phyloP scores from a whole-genome alignment of 1,140 invertebrate species.

The Tetragonula clypearis region DNA sequence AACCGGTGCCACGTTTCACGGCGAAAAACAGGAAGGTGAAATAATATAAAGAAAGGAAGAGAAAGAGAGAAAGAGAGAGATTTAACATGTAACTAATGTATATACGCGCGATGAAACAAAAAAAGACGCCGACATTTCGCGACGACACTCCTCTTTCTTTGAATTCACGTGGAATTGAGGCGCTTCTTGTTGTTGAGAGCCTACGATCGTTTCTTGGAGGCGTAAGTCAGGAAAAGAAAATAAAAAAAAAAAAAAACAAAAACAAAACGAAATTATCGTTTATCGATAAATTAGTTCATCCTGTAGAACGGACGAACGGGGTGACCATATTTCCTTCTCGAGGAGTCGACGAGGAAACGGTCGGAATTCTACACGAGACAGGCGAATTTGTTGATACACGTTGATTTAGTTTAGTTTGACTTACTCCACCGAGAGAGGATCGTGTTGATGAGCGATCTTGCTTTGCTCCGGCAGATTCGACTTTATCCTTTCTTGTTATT shows the following conservation, averaged over 20 bases:
- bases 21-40: background rate
- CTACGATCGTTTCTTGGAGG: background rate
- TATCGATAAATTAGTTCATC: background rate
- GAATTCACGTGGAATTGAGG: constrained; percentile 56
- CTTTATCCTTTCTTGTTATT: background rate
- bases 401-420: too few relatives aligned
- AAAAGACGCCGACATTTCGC: constrained; percentile 36
- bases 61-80: background rate
- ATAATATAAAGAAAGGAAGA: background rate
- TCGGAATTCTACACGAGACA: too few relatives aligned
- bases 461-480: background rate
- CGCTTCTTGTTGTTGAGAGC: background rate
- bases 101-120: background rate
- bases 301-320: too few relatives aligned
- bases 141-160: constrained; percentile 26
- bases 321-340: background rate
- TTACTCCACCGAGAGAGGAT: too few relatives aligned
- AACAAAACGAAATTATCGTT: background rate
- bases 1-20: background rate
- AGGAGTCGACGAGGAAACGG: background rate
- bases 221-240: background rate
- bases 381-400: too few relatives aligned
- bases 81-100: background rate
- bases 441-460: background rate
- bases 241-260: background rate